Evolutionary conservation across 2,888 invertebrate species (phyloP).

Genomic region (Melipona bicolor): DNA sequence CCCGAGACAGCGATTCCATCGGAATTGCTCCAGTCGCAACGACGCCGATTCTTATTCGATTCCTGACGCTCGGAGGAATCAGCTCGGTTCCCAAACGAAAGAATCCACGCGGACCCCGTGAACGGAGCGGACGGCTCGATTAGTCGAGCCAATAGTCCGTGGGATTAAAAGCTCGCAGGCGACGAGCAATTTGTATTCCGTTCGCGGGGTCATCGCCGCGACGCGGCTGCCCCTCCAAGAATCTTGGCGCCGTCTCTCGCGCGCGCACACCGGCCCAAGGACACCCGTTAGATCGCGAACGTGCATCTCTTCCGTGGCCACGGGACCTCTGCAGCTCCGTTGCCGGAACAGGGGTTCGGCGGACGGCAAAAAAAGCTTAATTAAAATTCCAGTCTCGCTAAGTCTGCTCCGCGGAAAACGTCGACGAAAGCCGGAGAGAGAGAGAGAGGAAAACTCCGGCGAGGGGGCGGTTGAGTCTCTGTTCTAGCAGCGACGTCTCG

Average conservation of each 20-base stretch:
- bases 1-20: not conserved
- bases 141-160: slow-evolving; percentile 41
- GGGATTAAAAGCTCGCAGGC: slow-evolving; percentile 38
- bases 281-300: slow-evolving; percentile 64
- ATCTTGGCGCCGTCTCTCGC: slow-evolving; percentile 13
- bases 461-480: slow-evolving; percentile 18
- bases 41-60: slow-evolving; percentile 1
- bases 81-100: slow-evolving; percentile 5
- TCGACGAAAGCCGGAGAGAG: slow-evolving; percentile 18
- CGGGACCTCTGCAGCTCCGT: slow-evolving; percentile 34
- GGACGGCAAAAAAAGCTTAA: slow-evolving; percentile 74
- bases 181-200: slow-evolving; percentile 46
- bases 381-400: slow-evolving; percentile 76
- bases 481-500: slow-evolving; percentile 57
- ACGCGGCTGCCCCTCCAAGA: not conserved
- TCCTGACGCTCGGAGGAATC: too few relatives aligned
- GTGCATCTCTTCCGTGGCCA: slow-evolving; percentile 55
- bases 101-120: not conserved
- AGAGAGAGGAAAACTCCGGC: not conserved
- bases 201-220: slow-evolving; percentile 16
- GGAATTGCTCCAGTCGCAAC: not conserved
- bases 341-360: slow-evolving; percentile 66
- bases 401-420: slow-evolving; percentile 68
- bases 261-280: not conserved
- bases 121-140: slow-evolving; percentile 1